A percentile compares a stretch with the other conserved stretches of the same genome.
phyloP scores from a whole-genome alignment of 1,140 invertebrate species.

The Penaeus indicus region DNA sequence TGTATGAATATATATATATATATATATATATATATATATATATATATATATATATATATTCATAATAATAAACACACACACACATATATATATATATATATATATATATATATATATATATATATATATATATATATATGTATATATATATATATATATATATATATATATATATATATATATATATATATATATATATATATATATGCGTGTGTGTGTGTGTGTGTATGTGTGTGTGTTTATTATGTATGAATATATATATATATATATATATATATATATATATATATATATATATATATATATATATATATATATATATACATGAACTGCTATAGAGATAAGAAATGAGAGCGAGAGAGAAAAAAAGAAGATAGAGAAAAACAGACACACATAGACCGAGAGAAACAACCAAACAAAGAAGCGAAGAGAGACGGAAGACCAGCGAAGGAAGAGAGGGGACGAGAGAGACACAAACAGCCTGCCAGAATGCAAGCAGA shows the following conservation, averaged over 20 bases:
- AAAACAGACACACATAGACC: not conserved
- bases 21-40: slow-evolving; percentile 11
- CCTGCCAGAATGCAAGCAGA: too few species aligned
- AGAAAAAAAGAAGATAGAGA: not conserved
- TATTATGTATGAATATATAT: too few species aligned
- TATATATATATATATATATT: too few species aligned
- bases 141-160: slow-evolving; percentile 8
- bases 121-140: not conserved
- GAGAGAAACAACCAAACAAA: not conserved
- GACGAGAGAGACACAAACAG: too few species aligned
- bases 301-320: too few species aligned
- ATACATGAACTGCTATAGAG: too few species aligned
- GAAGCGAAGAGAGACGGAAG: too few species aligned
- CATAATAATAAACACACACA: not conserved
- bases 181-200: too few species aligned
- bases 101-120: slow-evolving; percentile 16
- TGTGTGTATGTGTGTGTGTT: not conserved
- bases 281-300: too few species aligned
- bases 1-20: not conserved
- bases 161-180: not conserved
- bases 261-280: too few species aligned
- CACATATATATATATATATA: not conserved
- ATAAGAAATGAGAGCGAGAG: not conserved
- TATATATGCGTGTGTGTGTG: not conserved
- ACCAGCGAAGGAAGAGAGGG: too few species aligned